Evolutionary conservation across 1,140 invertebrate species (phyloP).

Genomic region (Tetranychus urticae): DNA sequence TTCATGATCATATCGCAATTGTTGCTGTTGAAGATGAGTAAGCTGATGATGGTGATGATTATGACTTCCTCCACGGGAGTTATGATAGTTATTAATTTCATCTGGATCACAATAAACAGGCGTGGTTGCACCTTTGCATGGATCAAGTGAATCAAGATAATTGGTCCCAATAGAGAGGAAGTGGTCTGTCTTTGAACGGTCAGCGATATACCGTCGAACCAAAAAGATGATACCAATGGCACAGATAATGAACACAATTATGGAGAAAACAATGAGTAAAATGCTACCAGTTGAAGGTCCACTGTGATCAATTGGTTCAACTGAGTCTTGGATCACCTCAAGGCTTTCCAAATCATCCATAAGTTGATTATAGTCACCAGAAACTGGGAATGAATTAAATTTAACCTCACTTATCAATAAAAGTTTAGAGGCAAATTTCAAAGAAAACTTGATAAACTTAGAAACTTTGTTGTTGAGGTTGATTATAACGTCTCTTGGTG

Average conservation of each 20-base stretch:
- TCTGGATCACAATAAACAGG: slow-evolving; percentile 2
- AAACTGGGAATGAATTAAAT: slow-evolving; percentile 14
- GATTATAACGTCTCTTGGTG: slow-evolving; percentile 52
- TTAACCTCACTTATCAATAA: slow-evolving; percentile 64
- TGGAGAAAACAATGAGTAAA: neutral
- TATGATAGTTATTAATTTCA: neutral
- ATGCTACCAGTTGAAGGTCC: neutral
- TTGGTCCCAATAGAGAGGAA: neutral
- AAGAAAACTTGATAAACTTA: slow-evolving; percentile 47
- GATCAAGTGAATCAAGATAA: neutral
- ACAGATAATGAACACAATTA: neutral
- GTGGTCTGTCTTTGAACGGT: neutral
- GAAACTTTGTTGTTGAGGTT: slow-evolving; percentile 58
- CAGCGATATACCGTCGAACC: neutral
- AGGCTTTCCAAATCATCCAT: neutral
- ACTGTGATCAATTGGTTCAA: neutral
- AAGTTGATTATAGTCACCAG: neutral
- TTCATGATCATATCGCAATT: neutral
- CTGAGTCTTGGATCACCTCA: neutral
- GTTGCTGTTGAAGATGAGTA: neutral
- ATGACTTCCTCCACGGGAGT: neutral
- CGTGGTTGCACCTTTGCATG: neutral
- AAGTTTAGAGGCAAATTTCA: slow-evolving; percentile 59
- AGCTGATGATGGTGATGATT: neutral
- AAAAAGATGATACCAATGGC: neutral